Percentiles rank a stretch among this genome's conserved stretches.
Conservation (phyloP, 2,888 invertebrate genomes). For the Elegia similella region DNA sequence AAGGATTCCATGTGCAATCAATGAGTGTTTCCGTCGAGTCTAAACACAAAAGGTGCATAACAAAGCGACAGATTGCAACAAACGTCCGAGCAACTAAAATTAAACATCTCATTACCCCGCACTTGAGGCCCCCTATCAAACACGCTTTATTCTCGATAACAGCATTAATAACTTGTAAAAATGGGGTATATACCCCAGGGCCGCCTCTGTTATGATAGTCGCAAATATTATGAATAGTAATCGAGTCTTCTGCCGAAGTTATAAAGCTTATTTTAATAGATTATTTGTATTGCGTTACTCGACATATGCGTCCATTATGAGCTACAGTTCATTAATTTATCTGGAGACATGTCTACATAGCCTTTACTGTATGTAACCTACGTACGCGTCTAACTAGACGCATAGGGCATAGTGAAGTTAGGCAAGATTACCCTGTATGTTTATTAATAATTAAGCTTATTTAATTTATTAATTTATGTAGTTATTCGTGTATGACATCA, state of each 20-base stretch:
- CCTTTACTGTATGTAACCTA: too few relatives aligned
- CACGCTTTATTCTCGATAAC: constrained; percentile 3
- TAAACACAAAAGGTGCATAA: not conserved
- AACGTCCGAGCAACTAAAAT: not conserved
- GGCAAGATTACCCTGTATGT: too few relatives aligned
- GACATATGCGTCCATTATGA: constrained; percentile 8
- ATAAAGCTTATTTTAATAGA: constrained; percentile 7
- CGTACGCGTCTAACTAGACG: too few relatives aligned
- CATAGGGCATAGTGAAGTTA: too few relatives aligned
- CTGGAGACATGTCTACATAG: not conserved
- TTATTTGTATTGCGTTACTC: not conserved
- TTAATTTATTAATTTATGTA: too few relatives aligned
- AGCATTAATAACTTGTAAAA: constrained; percentile 13
- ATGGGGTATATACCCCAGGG: constrained; percentile 2
- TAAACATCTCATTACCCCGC: constrained; percentile 9
- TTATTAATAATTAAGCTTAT: too few relatives aligned
- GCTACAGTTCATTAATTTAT: not conserved
- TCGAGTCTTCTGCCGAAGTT: not conserved
- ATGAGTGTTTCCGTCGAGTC: not conserved
- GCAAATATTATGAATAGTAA: not conserved
- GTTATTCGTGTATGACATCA: too few relatives aligned
- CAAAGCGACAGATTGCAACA: not conserved
- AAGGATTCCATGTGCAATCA: not conserved
- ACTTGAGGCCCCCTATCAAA: constrained; percentile 10
- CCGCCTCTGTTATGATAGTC: constrained; percentile 1